Evolutionary conservation across 2,888 invertebrate genomes (phyloP).

Genomic region (Drosophila anceps): DNA sequence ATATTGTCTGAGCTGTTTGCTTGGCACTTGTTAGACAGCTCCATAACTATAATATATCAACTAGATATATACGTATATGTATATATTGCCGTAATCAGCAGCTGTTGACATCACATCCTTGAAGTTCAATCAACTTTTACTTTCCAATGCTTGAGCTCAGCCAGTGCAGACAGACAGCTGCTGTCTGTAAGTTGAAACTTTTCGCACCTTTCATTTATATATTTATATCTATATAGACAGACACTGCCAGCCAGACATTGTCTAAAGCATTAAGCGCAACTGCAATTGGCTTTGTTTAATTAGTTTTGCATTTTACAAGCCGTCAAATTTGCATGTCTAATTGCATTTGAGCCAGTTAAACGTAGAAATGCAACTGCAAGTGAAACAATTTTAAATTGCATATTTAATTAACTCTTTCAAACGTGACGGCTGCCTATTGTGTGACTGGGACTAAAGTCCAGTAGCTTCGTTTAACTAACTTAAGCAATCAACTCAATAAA

Average conservation of each 20-base stretch:
- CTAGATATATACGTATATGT: background rate
- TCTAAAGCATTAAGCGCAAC: background rate
- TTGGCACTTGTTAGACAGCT: slow-evolving; percentile 19
- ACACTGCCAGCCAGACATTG: background rate
- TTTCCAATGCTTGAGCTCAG: slow-evolving; percentile 4
- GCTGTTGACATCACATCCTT: slow-evolving; percentile 7
- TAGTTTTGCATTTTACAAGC: slow-evolving; percentile 23
- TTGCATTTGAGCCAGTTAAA: background rate
- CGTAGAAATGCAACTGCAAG: background rate
- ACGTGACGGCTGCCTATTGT: background rate
- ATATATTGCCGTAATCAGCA: slow-evolving; percentile 1
- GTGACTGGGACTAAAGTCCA: background rate
- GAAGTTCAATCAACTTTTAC: slow-evolving; percentile 45
- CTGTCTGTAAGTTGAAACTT: slow-evolving; percentile 7
- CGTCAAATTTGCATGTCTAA: slow-evolving; percentile 27
- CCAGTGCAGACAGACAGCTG: slow-evolving; percentile 7
- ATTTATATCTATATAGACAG: background rate
- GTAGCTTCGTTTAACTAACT: background rate
- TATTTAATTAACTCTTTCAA: slow-evolving; percentile 5
- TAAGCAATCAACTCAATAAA: background rate
- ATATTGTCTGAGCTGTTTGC: slow-evolving; percentile 19
- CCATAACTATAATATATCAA: slow-evolving; percentile 6
- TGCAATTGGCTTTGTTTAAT: slow-evolving; percentile 24
- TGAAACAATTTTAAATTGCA: background rate
- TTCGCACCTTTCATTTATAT: slow-evolving; percentile 14